Percentiles rank a stretch among this genome's conserved stretches.
phyloP scores from a whole-genome alignment of 2,888 invertebrate species.

The Salpingus planirostris region DNA sequence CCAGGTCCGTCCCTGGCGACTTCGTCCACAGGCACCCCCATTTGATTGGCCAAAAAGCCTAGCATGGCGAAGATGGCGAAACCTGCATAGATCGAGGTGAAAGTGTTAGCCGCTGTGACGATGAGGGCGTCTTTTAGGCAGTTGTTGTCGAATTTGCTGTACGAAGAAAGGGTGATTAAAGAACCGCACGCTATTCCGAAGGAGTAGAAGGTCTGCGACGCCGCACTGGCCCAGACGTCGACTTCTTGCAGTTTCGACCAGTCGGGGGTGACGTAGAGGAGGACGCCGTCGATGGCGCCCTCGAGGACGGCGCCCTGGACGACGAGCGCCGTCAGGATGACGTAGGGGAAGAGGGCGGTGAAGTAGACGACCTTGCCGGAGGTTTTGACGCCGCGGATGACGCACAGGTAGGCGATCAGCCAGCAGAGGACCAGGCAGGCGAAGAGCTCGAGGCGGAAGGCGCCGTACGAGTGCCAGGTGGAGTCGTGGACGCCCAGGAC shows the following conservation, averaged over 20 bases:
- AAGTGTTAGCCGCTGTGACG: slow-evolving; percentile 60
- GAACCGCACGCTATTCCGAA: slow-evolving; percentile 70
- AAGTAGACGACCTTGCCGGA: slow-evolving; percentile 77
- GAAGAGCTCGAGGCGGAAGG: slow-evolving; percentile 73
- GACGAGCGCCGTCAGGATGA: slow-evolving; percentile 56
- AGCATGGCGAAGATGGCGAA: slow-evolving; percentile 71
- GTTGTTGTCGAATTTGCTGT: slow-evolving; percentile 62
- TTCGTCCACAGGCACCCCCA: slow-evolving; percentile 56
- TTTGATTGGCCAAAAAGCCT: slow-evolving; percentile 60
- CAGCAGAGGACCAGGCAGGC: slow-evolving; percentile 69
- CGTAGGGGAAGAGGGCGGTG: slow-evolving; percentile 63
- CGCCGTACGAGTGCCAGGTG: slow-evolving; percentile 68
- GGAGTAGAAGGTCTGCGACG: slow-evolving; percentile 78
- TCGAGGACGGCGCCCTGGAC: slow-evolving; percentile 47
- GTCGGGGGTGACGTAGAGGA: slow-evolving; percentile 64
- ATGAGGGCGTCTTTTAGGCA: slow-evolving; percentile 66
- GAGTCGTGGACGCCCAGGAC: slow-evolving; percentile 65
- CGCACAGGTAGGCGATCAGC: slow-evolving; percentile 78
- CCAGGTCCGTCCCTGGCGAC: slow-evolving; percentile 65
- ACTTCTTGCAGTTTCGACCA: slow-evolving; percentile 58
- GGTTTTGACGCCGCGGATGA: slow-evolving; percentile 81
- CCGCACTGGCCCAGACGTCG: slow-evolving; percentile 73
- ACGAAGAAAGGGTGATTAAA: slow-evolving; percentile 67
- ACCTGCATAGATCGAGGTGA: slow-evolving; percentile 69
- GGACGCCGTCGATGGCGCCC: slow-evolving; percentile 63